Conservation (phyloP, 2,888 invertebrate species). For the Cheilosia scutellata region DNA sequence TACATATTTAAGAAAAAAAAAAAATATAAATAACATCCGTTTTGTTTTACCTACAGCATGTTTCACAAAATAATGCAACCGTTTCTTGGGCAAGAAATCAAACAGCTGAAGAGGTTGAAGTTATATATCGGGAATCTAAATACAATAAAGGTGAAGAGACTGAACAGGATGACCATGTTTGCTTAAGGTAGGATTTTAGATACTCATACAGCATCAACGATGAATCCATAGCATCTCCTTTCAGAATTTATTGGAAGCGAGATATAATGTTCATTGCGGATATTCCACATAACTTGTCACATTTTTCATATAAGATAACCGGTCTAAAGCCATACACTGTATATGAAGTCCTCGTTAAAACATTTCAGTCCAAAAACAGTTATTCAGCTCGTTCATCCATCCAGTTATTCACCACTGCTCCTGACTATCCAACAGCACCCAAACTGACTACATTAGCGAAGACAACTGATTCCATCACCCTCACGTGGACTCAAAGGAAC, state of each 20-base stretch:
- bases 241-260: conserved; percentile 80
- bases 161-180: conserved; percentile 80
- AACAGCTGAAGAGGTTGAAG: conserved; percentile 79
- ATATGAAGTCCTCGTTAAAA: conserved; percentile 91
- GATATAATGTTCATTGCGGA: conserved; percentile 78
- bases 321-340: conserved; percentile 88
- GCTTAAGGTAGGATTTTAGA: conserved; percentile 67
- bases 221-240: not conserved
- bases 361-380: conserved; percentile 85
- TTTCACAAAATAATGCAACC: conserved; percentile 77
- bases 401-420: conserved; percentile 85
- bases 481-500: conserved; percentile 85
- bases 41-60: conserved; percentile 79
- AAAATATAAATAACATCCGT: not conserved
- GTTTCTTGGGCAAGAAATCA: conserved; percentile 80
- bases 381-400: conserved; percentile 82
- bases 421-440: conserved; percentile 85
- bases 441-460: conserved; percentile 79
- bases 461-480: conserved; percentile 81
- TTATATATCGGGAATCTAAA: conserved; percentile 78
- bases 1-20: too few species aligned
- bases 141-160: conserved; percentile 74
- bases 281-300: conserved; percentile 76
- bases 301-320: conserved; percentile 81
- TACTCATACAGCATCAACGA: not conserved